A percentile compares a stretch with the other conserved stretches of the same genome.
Evolutionary conservation across 37 sponge, comb jelly and placozoan species (phyloP).

Genomic region (Aplysina aerophoba): DNA sequence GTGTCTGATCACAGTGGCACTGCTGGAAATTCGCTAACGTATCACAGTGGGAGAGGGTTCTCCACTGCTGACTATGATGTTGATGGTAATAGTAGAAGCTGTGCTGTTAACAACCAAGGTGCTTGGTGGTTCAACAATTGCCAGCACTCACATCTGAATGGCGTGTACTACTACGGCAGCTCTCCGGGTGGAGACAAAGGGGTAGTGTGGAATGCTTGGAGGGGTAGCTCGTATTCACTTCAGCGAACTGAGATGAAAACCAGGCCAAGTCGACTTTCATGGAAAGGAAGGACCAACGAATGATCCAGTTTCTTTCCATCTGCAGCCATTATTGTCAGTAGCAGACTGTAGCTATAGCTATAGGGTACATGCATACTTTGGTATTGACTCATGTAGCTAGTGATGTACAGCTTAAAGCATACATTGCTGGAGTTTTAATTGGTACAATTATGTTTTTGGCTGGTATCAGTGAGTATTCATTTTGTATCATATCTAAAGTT

Average conservation of each 20-base stretch:
- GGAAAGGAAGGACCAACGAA: not conserved
- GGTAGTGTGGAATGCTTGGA: slow-evolving; percentile 9
- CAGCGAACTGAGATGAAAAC: slow-evolving; percentile 31
- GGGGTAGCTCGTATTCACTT: not conserved
- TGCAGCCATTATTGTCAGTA: too few relatives aligned
- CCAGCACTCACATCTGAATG: slow-evolving; percentile 32
- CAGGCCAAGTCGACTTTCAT: not conserved
- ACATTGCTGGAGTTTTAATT: too few relatives aligned
- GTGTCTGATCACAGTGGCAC: not conserved
- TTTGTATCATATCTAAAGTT: too few relatives aligned
- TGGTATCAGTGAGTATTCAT: too few relatives aligned
- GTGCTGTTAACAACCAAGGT: not conserved
- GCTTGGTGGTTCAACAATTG: slow-evolving; percentile 37
- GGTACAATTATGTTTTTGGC: too few relatives aligned
- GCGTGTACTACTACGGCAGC: not conserved
- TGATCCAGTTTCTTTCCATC: too few relatives aligned
- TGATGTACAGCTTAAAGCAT: too few relatives aligned
- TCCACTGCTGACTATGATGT: slow-evolving; percentile 23
- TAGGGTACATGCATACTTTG: too few relatives aligned
- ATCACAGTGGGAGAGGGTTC: not conserved
- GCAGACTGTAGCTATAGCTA: too few relatives aligned
- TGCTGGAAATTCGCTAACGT: slow-evolving; percentile 2
- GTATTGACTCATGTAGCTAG: too few relatives aligned
- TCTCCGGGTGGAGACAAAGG: not conserved
- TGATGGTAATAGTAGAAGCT: not conserved